phyloP scores from a whole-genome alignment of 2,888 invertebrate species.

The Drosophila kanekoi region DNA sequence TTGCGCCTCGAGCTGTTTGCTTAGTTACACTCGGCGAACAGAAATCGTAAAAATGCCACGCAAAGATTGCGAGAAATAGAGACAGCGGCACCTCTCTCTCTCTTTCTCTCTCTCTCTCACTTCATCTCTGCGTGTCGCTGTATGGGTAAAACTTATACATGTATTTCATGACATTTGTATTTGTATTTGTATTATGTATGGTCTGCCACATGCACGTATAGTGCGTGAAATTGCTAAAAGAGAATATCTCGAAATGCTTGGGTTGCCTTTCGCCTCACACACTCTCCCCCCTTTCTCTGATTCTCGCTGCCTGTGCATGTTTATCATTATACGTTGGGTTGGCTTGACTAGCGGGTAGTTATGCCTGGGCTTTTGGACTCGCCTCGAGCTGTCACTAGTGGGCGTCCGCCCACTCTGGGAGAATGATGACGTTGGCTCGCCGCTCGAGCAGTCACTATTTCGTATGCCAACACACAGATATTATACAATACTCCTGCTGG shows the following conservation, averaged over 20 bases:
- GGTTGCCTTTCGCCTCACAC: background rate
- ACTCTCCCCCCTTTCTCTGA: background rate
- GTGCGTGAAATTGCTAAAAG: conserved; percentile 62
- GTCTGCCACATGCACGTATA: conserved; percentile 45
- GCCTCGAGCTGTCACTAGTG: conserved; percentile 47
- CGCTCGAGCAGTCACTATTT: background rate
- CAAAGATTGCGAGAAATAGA: conserved; percentile 27
- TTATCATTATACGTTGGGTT: conserved; percentile 47
- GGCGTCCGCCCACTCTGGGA: conserved; percentile 27
- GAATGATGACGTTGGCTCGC: conserved; percentile 9
- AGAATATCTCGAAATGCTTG: conserved; percentile 27
- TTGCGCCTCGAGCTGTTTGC: conserved; percentile 68
- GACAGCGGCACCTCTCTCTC: background rate
- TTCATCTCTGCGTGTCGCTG: background rate
- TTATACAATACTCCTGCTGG: conserved; percentile 10
- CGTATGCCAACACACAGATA: background rate
- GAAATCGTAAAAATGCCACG: conserved; percentile 71
- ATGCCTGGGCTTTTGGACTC: background rate
- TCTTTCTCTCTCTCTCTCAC: background rate
- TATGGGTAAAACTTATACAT: conserved; percentile 8
- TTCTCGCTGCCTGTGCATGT: conserved; percentile 34
- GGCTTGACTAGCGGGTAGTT: conserved; percentile 13
- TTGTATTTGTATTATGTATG: conserved; percentile 51
- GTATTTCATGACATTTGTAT: conserved; percentile 52
- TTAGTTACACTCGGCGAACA: conserved; percentile 63